Evolutionary conservation across 2,113 vertebrate genomes (phyloP).

Genomic region (Chauna torquata): DNA sequence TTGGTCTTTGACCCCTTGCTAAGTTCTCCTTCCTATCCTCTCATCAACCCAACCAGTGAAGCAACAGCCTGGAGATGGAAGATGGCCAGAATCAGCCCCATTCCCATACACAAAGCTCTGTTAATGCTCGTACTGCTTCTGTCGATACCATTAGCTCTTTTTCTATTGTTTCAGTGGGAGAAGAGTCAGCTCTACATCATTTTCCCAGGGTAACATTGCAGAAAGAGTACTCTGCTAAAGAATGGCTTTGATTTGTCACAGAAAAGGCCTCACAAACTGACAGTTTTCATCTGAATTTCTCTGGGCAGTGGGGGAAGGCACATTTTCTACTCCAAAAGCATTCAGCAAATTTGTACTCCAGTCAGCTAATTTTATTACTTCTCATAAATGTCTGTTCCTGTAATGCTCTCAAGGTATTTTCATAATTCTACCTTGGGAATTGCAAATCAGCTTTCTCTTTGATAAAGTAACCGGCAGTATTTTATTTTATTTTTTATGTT

Average conservation of each 20-base stretch:
- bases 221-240: not conserved
- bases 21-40: not conserved
- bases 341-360: conserved; percentile 70
- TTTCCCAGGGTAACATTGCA: not conserved
- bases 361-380: conserved; percentile 74
- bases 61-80: not conserved
- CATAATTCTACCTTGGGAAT: conserved; percentile 69
- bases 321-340: conserved; percentile 61
- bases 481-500: conserved; percentile 71
- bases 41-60: not conserved
- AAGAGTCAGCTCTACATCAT: not conserved
- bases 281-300: conserved; percentile 43
- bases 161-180: not conserved
- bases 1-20: not conserved
- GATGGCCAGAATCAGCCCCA: not conserved
- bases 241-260: not conserved
- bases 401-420: conserved; percentile 70
- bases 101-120: not conserved
- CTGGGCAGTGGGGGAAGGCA: conserved; percentile 22
- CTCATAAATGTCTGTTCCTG: conserved; percentile 70
- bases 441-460: conserved; percentile 68
- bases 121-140: not conserved
- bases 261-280: conserved; percentile 14
- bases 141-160: not conserved
- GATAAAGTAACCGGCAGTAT: conserved; percentile 68